phyloP scores from a whole-genome alignment of 2,113 vertebrate genomes.

The Hydrochoerus hydrochaeris region DNA sequence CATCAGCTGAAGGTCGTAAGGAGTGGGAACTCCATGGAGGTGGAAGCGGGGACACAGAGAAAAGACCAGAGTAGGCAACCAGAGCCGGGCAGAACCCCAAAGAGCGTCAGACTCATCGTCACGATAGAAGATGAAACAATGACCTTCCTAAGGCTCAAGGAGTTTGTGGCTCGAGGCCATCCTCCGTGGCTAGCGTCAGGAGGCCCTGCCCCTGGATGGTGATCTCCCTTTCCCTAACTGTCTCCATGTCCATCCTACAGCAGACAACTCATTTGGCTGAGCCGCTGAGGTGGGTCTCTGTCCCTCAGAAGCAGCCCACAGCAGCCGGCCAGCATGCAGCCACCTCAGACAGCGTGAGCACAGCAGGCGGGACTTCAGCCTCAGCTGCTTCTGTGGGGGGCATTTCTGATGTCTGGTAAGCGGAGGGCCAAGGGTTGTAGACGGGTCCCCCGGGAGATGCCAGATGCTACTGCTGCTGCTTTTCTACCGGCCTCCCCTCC shows the following conservation, averaged over 20 bases:
- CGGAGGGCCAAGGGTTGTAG: neutral
- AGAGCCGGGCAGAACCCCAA: neutral
- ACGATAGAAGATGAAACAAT: neutral
- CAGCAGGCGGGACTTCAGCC: neutral
- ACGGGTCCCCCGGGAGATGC: neutral
- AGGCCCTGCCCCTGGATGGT: neutral
- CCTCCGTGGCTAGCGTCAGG: neutral
- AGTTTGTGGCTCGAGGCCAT: neutral
- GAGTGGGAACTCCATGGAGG: neutral
- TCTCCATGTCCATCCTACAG: neutral
- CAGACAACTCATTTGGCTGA: neutral
- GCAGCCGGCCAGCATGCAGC: neutral
- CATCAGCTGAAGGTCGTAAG: neutral
- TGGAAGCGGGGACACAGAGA: neutral
- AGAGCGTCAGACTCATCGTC: fast-evolving
- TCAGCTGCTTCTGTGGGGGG: neutral
- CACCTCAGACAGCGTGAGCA: fast-evolving
- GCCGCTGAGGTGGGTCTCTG: neutral
- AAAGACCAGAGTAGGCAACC: neutral
- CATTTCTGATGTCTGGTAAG: neutral
- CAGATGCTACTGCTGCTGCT: neutral
- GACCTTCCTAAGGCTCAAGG: neutral
- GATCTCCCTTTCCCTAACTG: neutral
- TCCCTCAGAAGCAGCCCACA: neutral
- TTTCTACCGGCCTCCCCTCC: neutral